phyloP scores from a whole-genome alignment of 2,888 invertebrate species.

The Cheilosia scutellata region DNA sequence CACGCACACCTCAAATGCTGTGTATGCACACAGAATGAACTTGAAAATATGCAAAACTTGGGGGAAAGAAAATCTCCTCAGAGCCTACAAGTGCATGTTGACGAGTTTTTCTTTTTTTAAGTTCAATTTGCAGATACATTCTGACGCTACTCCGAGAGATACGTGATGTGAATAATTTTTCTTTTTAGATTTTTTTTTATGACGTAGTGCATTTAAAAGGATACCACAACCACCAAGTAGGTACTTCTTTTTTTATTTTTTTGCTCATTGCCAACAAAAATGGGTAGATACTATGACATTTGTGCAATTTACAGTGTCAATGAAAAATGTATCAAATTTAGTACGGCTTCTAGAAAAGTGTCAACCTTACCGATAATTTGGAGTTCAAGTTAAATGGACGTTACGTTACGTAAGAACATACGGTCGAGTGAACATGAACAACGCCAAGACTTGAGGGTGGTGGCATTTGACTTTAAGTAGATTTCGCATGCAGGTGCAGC shows the following conservation, averaged over 20 bases:
- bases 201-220: not conserved
- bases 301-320: too few species aligned
- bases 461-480: conserved; percentile 10
- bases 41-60: conserved; percentile 37
- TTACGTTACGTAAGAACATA: not conserved
- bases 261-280: not conserved
- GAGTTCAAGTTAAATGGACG: not conserved
- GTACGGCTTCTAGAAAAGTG: not conserved
- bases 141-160: not conserved
- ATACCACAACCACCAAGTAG: too few species aligned
- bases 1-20: not conserved
- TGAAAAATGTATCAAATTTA: not conserved
- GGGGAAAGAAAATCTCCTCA: not conserved
- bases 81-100: not conserved
- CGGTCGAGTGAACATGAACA: not conserved
- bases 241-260: too few species aligned
- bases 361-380: not conserved
- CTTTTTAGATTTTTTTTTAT: not conserved
- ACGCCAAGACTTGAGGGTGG: conserved; percentile 1
- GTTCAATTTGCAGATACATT: not conserved
- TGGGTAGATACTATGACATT: too few species aligned
- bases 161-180: not conserved
- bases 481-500: conserved; percentile 28
- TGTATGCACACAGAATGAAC: conserved; percentile 10
- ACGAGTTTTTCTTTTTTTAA: not conserved